Evolutionary conservation across 2,797 vertebrate genomes (phyloP), one percentile per base, ranked within the genome.

Genomic region (Ispidina picta): DNA sequence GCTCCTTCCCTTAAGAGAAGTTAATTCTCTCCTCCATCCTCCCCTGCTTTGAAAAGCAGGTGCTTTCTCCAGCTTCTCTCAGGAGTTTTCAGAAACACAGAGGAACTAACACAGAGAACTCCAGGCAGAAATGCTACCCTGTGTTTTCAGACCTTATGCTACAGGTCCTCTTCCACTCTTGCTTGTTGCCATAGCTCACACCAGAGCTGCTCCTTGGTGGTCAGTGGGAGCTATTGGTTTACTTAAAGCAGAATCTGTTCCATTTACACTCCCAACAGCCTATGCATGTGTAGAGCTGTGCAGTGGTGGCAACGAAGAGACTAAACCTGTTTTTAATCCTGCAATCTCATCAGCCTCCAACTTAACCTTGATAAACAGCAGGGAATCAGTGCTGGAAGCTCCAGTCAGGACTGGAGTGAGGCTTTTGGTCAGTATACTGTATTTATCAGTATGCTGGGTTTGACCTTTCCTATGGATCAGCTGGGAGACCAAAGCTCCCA

Each of bases 381-480:
- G 62, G 41, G 64, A 82, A 64, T 29, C 8, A 5, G 85, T 81
- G 35, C 26, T 88, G 80, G 35, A 37, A 89, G 48, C 48, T 75
- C 66, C 63, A 41, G 22, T n/a, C 23, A 54, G 52, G 63, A 29
- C 64, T 66, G 73, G 55, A n/a, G 9, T 84, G 77, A 39, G 49
- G 19, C 8, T 79, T 74, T 88, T 66, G 66, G 31, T 66, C 15
- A 49, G 35, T 35, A 5, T 9, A 4, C 19, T 29, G 1, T 60
- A 28, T 85, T 91, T 91, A 88, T 92, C 91, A 89, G 85, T 10
- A 64, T 59, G 6, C 52, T 46, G 20, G 83, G 74, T 43, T 89
- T 92, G 87, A 92, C 80, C 75, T 49, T 88, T 91, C 88, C 86
- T 71, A 86, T 62, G 88, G 86, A 93, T 95, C 92, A 86, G 54